A percentile compares a stretch with the other conserved stretches of the same genome.
phyloP scores from a whole-genome alignment of 2,888 invertebrate genomes.

The Agrochola macilenta region DNA sequence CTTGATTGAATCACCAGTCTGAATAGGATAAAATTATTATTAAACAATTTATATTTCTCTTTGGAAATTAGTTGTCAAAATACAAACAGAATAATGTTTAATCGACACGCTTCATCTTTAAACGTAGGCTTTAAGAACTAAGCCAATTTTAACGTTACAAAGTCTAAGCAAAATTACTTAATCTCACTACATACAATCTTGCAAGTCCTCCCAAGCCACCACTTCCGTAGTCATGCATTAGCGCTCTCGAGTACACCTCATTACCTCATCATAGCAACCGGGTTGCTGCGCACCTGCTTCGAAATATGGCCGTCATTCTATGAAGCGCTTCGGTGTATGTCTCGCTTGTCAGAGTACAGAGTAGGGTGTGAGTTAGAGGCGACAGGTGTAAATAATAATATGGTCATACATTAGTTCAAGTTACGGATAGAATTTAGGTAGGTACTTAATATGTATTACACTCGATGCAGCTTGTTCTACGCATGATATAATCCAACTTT shows the following conservation, averaged over 20 bases:
- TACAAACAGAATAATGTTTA: neutral
- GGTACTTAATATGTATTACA: neutral
- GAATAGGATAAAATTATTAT: neutral
- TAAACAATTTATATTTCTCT: too few relatives aligned
- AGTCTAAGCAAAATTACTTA: slow-evolving; percentile 22
- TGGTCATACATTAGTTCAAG: neutral
- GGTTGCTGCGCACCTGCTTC: slow-evolving; percentile 58
- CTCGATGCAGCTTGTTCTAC: neutral
- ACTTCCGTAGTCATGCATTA: slow-evolving; percentile 56
- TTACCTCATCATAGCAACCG: slow-evolving; percentile 45
- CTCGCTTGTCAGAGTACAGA: slow-evolving; percentile 34
- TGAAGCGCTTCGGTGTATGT: slow-evolving; percentile 48
- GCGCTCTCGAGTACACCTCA: slow-evolving; percentile 54
- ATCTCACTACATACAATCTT: slow-evolving; percentile 19
- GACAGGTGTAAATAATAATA: neutral
- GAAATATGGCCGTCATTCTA: slow-evolving; percentile 49
- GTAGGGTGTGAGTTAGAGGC: slow-evolving; percentile 10
- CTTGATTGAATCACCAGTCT: neutral
- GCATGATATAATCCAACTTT: too few relatives aligned
- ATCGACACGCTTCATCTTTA: neutral
- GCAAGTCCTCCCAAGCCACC: slow-evolving; percentile 2
- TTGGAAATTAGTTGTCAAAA: neutral
- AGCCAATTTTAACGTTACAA: neutral
- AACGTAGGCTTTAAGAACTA: neutral
- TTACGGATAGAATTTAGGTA: neutral